Conservation (phyloP, 1,140 invertebrate species). For the Plectrocnemia conspersa region DNA sequence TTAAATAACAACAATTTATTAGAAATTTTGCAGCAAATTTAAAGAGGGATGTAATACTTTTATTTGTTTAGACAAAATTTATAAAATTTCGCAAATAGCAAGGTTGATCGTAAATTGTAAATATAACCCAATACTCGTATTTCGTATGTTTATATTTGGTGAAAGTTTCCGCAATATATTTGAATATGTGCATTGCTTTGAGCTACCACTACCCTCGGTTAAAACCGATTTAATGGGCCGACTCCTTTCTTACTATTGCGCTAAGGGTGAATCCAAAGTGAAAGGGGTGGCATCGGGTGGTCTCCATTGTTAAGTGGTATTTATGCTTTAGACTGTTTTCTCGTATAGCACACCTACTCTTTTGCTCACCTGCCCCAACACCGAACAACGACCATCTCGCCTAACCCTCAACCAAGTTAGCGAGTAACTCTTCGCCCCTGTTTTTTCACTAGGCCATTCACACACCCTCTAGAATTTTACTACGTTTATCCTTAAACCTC, state of each 20-base stretch:
- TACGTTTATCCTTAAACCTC: too few species aligned
- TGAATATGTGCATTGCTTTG: too few species aligned
- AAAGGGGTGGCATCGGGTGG: neutral
- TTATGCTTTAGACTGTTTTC: constrained; percentile 13
- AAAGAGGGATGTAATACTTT: too few species aligned
- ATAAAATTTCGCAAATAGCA: too few species aligned
- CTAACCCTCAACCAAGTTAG: neutral
- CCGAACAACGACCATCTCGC: neutral
- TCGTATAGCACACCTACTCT: neutral
- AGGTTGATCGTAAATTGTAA: too few species aligned
- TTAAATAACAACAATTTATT: too few species aligned
- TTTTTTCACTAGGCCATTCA: neutral
- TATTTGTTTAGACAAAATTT: too few species aligned
- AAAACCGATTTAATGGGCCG: constrained; percentile 3
- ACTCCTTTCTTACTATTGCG: neutral
- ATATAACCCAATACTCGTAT: too few species aligned
- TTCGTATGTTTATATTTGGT: too few species aligned
- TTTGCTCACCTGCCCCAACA: neutral
- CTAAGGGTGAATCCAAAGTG: neutral
- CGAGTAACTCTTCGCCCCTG: neutral
- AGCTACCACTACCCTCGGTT: neutral
- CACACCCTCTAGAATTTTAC: neutral
- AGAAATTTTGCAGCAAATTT: too few species aligned
- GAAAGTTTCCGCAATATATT: too few species aligned
- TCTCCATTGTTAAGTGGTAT: constrained; percentile 23